A percentile compares a stretch with the other conserved stretches of the same genome.
These are phyloP conservation scores for Oenanthe melanoleuca DNA, from an alignment of 2,113 vertebrate genomes.

Conservation along the genomic window DNA sequence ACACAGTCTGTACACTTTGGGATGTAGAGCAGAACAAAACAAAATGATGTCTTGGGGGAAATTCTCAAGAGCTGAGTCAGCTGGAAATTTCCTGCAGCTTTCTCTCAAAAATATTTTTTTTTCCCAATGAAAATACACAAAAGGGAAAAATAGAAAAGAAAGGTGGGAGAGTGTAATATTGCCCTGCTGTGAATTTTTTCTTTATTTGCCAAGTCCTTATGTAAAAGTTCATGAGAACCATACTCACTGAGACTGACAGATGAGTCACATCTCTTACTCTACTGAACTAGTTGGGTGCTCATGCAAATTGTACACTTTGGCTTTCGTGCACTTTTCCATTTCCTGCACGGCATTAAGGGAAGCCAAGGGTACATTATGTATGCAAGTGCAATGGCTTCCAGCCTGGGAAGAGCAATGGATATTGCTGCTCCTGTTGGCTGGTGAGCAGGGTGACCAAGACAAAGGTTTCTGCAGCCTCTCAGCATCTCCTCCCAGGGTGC, in stretches of 20 bases:
- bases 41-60: neutral
- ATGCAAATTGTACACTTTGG: neutral
- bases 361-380: neutral
- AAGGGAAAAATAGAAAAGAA: neutral
- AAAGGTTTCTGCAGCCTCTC: neutral
- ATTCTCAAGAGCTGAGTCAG: neutral
- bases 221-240: neutral
- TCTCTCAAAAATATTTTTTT: neutral
- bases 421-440: neutral
- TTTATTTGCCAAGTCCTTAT: neutral
- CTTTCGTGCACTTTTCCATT: neutral
- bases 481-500: neutral
- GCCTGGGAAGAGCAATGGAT: neutral
- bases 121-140: neutral
- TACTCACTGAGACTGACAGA: neutral
- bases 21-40: neutral
- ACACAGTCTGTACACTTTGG: neutral
- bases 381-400: neutral
- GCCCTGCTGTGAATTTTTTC: neutral
- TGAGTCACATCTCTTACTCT: neutral
- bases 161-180: neutral
- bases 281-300: neutral
- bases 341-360: neutral
- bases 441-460: neutral
- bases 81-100: neutral